A percentile compares a stretch with the other conserved stretches of the same genome.
Evolutionary conservation across 35 echinoderm and acorn worm genomes (phyloP).

Genomic region (Chiridota heheva): DNA sequence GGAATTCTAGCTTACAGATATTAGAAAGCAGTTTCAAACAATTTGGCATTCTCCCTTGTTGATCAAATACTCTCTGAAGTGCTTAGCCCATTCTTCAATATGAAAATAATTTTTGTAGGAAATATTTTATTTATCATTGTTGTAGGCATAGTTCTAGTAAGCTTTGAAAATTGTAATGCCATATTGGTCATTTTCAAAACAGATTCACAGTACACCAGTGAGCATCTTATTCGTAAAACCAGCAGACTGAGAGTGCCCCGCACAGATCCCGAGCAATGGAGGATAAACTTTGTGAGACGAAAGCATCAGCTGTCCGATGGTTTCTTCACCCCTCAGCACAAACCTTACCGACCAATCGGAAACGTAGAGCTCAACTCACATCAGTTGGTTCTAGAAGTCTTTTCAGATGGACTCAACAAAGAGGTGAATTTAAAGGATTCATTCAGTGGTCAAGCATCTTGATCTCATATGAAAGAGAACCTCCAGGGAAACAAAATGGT

Average conservation of each 20-base stretch:
- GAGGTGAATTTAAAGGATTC: constrained; percentile 49
- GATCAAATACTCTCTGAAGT: too few relatives aligned
- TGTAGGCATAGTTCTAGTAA: neutral
- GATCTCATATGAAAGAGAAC: too few relatives aligned
- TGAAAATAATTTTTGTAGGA: too few relatives aligned
- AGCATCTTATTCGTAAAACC: constrained; percentile 43
- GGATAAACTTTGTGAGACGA: constrained; percentile 50
- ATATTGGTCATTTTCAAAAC: neutral
- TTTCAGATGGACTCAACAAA: constrained; percentile 52
- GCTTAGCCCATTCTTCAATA: too few relatives aligned
- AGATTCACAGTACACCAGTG: constrained; percentile 59
- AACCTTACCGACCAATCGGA: constrained; percentile 76
- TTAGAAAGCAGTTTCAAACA: too few relatives aligned
- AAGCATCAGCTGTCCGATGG: constrained; percentile 65
- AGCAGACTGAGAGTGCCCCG: constrained; percentile 33
- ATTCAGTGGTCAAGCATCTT: too few relatives aligned
- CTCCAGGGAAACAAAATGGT: too few relatives aligned
- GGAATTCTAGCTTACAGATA: too few relatives aligned
- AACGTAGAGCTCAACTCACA: constrained; percentile 69
- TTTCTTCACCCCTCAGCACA: constrained; percentile 80
- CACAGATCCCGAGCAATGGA: constrained; percentile 45
- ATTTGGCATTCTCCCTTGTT: too few relatives aligned
- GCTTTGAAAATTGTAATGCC: neutral
- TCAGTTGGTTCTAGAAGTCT: constrained; percentile 69
- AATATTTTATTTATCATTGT: neutral